These are phyloP conservation scores for Bubalus kerabau DNA, from an alignment of 2,113 vertebrate genomes.

Conservation along the genomic window DNA sequence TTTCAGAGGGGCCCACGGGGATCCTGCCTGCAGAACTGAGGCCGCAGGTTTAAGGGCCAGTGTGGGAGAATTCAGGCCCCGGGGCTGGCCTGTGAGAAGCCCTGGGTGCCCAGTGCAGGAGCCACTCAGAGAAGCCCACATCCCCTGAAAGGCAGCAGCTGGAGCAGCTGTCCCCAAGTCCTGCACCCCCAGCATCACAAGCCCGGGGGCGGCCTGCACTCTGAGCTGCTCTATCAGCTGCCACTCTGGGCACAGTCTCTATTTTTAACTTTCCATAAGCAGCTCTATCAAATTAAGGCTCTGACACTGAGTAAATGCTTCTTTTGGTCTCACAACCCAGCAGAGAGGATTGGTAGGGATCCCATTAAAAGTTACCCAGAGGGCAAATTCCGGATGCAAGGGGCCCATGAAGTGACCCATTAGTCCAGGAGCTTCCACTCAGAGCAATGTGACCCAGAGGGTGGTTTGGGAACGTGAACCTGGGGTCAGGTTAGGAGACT, in stretches of 20 bases:
- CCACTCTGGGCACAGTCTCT: neutral
- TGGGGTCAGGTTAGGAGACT: too few species aligned
- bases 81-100: too few species aligned
- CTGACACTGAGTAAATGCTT: too few species aligned
- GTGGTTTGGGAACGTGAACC: neutral
- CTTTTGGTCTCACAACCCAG: neutral
- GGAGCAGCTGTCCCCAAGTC: too few species aligned
- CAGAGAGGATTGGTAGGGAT: neutral
- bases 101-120: neutral
- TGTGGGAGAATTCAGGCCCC: neutral
- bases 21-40: accelerated
- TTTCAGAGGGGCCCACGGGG: neutral
- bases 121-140: neutral
- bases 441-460: neutral
- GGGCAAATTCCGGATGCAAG: neutral
- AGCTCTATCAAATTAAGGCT: accelerated
- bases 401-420: neutral
- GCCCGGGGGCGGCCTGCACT: neutral
- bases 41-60: neutral
- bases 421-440: neutral
- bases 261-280: neutral
- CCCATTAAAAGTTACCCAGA: too few species aligned
- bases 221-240: neutral
- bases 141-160: neutral
- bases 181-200: neutral